Conservation (phyloP, 2,797 vertebrate genomes). For the Sitta carolinensis region DNA sequence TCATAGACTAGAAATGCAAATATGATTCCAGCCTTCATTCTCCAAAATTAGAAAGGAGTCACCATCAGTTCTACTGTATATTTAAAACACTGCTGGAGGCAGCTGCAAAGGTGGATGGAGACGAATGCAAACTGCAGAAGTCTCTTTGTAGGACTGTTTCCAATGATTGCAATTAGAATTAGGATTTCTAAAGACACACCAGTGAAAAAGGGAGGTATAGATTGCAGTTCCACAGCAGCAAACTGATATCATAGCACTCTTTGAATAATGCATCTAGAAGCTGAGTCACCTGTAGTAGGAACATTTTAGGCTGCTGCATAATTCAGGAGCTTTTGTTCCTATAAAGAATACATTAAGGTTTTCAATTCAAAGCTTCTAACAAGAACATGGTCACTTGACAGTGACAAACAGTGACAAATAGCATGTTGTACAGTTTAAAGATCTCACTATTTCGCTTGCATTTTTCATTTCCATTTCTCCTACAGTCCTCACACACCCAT, state of each 20-base stretch:
- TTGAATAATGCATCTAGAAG: constrained; percentile 18
- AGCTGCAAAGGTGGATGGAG: not conserved
- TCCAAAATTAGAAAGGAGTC: not conserved
- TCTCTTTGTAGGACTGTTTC: not conserved
- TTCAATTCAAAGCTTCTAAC: not conserved
- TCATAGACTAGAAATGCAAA: constrained; percentile 15
- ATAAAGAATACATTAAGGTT: not conserved
- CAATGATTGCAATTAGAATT: not conserved
- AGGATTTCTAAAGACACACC: not conserved
- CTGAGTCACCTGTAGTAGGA: constrained; percentile 36
- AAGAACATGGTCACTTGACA: not conserved
- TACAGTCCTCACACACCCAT: not conserved
- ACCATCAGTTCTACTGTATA: not conserved
- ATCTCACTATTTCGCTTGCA: not conserved
- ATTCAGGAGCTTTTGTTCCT: constrained; percentile 27
- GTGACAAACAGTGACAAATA: not conserved
- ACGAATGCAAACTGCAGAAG: not conserved
- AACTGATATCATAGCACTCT: not conserved
- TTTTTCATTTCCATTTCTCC: not conserved
- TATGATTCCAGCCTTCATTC: not conserved
- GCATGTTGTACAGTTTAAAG: not conserved
- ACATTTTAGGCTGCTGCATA: not conserved
- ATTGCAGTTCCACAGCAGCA: not conserved
- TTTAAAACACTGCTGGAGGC: not conserved
- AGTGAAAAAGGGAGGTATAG: not conserved